Evolutionary conservation across 2,113 vertebrate genomes (phyloP), one percentile per base, ranked within the genome.

Genomic region (Agapornis roseicollis): DNA sequence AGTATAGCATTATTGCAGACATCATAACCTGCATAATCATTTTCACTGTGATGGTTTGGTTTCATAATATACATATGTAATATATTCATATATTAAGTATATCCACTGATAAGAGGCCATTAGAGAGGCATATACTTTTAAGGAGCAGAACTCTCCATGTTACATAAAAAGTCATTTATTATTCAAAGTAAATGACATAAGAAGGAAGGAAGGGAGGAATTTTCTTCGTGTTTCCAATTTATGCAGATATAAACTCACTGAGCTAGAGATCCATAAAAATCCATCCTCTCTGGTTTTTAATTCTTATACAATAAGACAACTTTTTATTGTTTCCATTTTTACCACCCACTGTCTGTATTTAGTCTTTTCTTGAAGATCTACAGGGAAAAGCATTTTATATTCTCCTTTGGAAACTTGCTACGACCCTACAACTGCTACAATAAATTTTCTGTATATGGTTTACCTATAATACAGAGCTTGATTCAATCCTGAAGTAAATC

Each of bases 221-320:
- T 85, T 80, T 85, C 66, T 87, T 82, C 66, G 28, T 39, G 41
- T 64, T 78, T 89, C 47, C 25, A 61, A 9, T 78, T 80, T 42
- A 82, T 2, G 3, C 12, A 66, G 17, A 46, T 11, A 31, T 4
- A 56, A 83, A 78, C 28, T 56, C 2, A 2, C 25, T 77, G 31
- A 92, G 42, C 35, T 78, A 29, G 81, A 81, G 47, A 95, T 79
- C 17, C 44, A n/a, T 27, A 89, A 79, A 94, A 92, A 71, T 22
- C 29, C 19, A 79, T 22, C 31, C 46, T 70, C 27, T 35, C 73
- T 44, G 35, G 35, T 17, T 20, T 83, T 88, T 74, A 58, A 39
- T 84, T 80, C 46, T 33, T 63, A 47, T 27, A 12, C 15, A 58
- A 53, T 14, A 63, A 72, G 72, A 12, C 56, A 58, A 13, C 33